Evolutionary conservation across 2,113 vertebrate genomes (phyloP).

Genomic region (Silurus meridionalis): DNA sequence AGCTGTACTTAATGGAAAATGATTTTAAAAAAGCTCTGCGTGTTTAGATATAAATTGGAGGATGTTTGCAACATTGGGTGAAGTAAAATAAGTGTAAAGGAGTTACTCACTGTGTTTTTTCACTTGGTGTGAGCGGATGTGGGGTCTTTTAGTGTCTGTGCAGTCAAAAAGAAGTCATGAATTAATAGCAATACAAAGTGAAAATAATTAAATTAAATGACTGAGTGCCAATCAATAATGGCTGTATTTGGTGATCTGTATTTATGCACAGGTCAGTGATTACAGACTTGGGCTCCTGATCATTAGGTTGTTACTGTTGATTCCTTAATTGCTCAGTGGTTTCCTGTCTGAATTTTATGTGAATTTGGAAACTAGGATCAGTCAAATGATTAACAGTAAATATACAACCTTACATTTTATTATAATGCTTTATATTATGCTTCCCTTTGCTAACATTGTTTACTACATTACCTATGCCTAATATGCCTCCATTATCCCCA

Average conservation of each 20-base stretch:
- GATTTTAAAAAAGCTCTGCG: not conserved
- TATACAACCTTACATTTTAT: not conserved
- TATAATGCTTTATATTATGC: not conserved
- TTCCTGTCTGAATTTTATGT: not conserved
- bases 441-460: not conserved
- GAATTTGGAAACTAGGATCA: not conserved
- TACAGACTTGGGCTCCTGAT: not conserved
- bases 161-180: slow-evolving; percentile 44
- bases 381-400: not conserved
- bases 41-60: not conserved
- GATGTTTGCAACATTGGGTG: not conserved
- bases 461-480: not conserved
- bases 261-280: not conserved
- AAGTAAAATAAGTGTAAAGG: not conserved
- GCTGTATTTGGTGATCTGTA: not conserved
- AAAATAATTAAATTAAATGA: not conserved
- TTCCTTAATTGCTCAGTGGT: not conserved
- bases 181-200: not conserved
- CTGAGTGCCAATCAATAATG: no score
- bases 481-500: not conserved
- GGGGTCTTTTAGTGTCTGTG: slow-evolving; percentile 80
- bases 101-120: slow-evolving; percentile 93
- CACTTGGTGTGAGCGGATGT: slow-evolving; percentile 75
- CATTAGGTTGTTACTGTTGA: not conserved
- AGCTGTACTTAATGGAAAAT: not conserved